Evolutionary conservation across 2,888 invertebrate species (phyloP), one percentile per base, ranked within the genome.

Genomic region (Empis stercorea): DNA sequence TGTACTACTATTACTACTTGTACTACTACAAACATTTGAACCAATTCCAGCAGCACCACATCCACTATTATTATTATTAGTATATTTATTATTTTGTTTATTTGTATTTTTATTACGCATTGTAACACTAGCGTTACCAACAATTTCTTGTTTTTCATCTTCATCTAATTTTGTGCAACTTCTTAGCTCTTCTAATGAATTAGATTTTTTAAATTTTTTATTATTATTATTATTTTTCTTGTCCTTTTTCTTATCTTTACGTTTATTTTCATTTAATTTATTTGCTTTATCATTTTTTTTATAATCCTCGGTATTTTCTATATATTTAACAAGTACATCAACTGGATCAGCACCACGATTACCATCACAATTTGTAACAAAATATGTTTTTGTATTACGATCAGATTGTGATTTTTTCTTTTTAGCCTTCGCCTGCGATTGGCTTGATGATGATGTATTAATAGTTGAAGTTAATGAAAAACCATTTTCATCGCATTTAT

Each of bases 331-430:
- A 54, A 88, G 72, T 60, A 78, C 80, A 61, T 87, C 82, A 36
- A 89, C 76, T 55, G 85, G 80, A 64, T 83, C 83, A 61, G 82
- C 79, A 51, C 85, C 81, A 51, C 85, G 78, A 71, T 87, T 85
- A 10, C 89, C 89, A 60, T 80, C 81, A 50, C 87, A 80, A 54
- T 78, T 75, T 58, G 75, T 72, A 1, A 76, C 66, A 51, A 71
- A 68, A 16, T 74, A 63, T 2, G 63, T 64, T 52, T 59, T 67
- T 14, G 65, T 68, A 45, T 68, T 80, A 64, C 59, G 78, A 71
- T 74, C 75, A 47, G 63, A 64, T 47, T 71, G 70, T 17, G 64
- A 74, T 71, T 68, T 77, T 72, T 71, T 78, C 73, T 68, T 76
- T 73, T 58, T 74, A 71, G 53, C 72, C 71, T 70, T 78, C 77